phyloP scores from a whole-genome alignment of 2,888 invertebrate species.

The Euplagia quadripunctaria region DNA sequence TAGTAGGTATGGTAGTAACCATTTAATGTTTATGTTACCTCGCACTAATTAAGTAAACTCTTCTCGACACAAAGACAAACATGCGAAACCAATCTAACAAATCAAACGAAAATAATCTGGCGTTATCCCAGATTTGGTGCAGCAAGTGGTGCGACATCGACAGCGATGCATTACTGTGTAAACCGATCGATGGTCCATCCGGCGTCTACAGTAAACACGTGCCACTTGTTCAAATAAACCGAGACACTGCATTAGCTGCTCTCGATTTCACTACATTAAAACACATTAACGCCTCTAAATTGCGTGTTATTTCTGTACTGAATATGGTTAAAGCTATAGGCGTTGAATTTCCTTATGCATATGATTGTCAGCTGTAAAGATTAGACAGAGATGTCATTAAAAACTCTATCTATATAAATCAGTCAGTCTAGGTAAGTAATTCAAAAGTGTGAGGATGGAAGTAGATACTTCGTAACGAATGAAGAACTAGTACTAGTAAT shows the following conservation, averaged over 20 bases:
- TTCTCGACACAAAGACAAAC: constrained; percentile 19
- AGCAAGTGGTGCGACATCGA: constrained; percentile 74
- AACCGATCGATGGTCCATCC: constrained; percentile 86
- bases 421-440: not conserved
- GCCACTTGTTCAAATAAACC: constrained; percentile 87
- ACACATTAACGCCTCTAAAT: constrained; percentile 84
- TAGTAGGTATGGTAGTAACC: not conserved
- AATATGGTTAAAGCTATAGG: constrained; percentile 63
- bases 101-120: constrained; percentile 44
- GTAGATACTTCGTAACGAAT: not conserved
- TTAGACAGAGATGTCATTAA: not conserved
- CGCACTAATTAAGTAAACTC: constrained; percentile 3
- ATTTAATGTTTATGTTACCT: constrained; percentile 5
- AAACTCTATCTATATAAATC: not conserved
- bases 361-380: not conserved
- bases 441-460: not conserved
- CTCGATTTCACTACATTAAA: constrained; percentile 86
- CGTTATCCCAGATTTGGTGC: constrained; percentile 51
- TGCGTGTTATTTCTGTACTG: constrained; percentile 79
- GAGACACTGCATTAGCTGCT: constrained; percentile 82
- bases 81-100: constrained; percentile 28
- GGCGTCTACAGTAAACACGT: constrained; percentile 83
- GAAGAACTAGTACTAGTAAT: not conserved
- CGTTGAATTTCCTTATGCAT: constrained; percentile 40
- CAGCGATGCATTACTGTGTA: constrained; percentile 83